Percentiles rank a stretch among this genome's conserved stretches.
These are phyloP conservation scores for Vespertilio murinus DNA, from an alignment of 2,797 vertebrate genomes.

Conservation along the genomic window DNA sequence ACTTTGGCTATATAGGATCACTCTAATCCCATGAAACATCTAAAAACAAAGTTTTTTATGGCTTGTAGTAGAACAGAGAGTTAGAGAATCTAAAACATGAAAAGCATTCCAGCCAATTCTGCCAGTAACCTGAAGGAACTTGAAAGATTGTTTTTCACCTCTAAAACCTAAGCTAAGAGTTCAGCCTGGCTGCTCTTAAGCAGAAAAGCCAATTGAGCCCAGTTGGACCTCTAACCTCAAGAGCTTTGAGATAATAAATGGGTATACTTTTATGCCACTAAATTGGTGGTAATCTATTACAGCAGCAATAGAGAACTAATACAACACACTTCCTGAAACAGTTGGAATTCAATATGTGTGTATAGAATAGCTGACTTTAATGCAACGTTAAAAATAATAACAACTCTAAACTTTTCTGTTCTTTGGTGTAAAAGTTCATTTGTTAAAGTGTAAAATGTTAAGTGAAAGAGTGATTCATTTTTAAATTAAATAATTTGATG, in stretches of 20 bases:
- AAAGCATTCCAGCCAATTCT: background rate
- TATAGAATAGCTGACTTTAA: background rate
- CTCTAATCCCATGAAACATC: background rate
- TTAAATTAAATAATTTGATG: background rate
- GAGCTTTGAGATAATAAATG: background rate
- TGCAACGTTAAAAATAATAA: background rate
- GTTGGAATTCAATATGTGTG: background rate
- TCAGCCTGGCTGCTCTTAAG: background rate
- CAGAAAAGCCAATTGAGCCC: background rate
- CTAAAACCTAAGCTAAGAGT: background rate
- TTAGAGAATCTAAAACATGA: background rate
- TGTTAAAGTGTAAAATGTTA: background rate
- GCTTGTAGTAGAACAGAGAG: background rate
- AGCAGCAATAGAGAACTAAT: background rate
- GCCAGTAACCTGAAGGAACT: background rate
- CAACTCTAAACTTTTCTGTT: background rate
- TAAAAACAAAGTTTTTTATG: background rate
- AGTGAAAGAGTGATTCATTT: constrained; percentile 14
- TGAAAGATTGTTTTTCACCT: background rate
- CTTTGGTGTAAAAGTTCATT: background rate
- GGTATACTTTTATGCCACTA: background rate
- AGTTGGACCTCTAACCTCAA: background rate
- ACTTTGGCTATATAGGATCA: background rate
- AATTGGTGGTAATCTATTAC: background rate
- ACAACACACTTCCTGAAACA: background rate